Evolutionary conservation across 2,888 invertebrate genomes (phyloP), one percentile per base, ranked within the genome.

Genomic region (Hydrotaea diabolus): DNA sequence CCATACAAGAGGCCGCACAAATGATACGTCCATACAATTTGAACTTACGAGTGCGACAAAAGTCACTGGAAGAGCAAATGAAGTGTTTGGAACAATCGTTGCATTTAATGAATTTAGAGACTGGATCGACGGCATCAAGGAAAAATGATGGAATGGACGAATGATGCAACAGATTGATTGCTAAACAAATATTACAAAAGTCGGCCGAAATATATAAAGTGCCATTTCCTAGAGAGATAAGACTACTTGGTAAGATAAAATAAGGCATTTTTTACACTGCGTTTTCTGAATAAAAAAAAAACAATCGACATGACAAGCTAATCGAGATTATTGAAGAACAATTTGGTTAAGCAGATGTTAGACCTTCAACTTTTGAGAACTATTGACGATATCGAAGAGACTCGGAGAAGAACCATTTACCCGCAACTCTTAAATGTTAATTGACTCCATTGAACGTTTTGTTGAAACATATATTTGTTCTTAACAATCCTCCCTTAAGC

Each of bases 31-130:
- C 83, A 0, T 72, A 77, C 21, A 84, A 85, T 53, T 43, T 72
- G 8, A 39, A 8, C 13, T 43, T 88, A 4, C 73, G 82, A 2
- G 39, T 73, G 0, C 78, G 79, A 9, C 86, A 86, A 5, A 13
- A 78, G 9, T 81, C 85, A n/a, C 31, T 88, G 31, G 69, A 85
- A 17, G 80, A 80, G 31, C 87, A 88, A 85, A 86, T 87, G 31
- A 82, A 86, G 46, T 64, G 87, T 26, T 73, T 88, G 31, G 80
- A 88, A 53, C 66, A 79, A 23, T 85, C 87, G 0, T 78, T 88
- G 19, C 85, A 86, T 49, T 79, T 87, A 55, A 46, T 88, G 62
- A 83, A 86, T 26, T 36, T 88, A 15, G 87, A 87, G 73, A 64
- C 74, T 0, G 59, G 21, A 9, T 23, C 43, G 43, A 57, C 46